Percentiles rank a stretch among this genome's conserved stretches.
These are phyloP conservation scores for Phymatocera aterrima DNA, from an alignment of 2,888 invertebrate genomes.

Conservation along the genomic window DNA sequence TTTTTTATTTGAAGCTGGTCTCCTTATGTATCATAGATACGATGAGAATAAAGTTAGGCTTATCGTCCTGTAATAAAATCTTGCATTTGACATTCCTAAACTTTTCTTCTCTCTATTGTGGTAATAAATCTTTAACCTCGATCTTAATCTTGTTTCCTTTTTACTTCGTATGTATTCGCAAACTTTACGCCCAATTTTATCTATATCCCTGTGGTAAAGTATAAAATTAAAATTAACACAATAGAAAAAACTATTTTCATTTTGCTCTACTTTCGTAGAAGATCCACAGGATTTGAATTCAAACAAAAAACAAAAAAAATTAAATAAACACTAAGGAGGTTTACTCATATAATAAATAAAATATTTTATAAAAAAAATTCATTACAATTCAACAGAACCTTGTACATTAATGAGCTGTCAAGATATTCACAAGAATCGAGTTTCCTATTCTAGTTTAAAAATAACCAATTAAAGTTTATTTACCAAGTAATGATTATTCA, in stretches of 20 bases:
- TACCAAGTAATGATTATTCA: background rate
- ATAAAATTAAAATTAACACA: too few relatives aligned
- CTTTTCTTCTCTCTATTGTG: too few relatives aligned
- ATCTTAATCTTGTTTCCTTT: too few relatives aligned
- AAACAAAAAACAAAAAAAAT: background rate
- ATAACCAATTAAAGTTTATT: background rate
- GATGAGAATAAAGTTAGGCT: conserved; percentile 65
- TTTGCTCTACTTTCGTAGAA: too few relatives aligned
- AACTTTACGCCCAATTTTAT: too few relatives aligned
- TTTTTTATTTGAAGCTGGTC: conserved; percentile 64
- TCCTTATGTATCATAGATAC: conserved; percentile 63
- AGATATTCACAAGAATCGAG: background rate
- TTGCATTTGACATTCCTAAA: background rate
- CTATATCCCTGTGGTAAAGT: too few relatives aligned
- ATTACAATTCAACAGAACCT: background rate
- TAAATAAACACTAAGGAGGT: background rate
- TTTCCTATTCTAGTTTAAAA: background rate
- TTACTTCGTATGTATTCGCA: too few relatives aligned
- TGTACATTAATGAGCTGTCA: background rate
- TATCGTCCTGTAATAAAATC: conserved; percentile 57
- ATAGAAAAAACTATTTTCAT: too few relatives aligned
- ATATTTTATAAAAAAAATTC: background rate
- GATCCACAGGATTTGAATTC: too few relatives aligned
- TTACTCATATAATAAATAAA: conserved; percentile 19
- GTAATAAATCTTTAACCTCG: too few relatives aligned